Percentiles rank a stretch among this genome's conserved stretches.
These are phyloP conservation scores for Linepithema humile DNA, from an alignment of 1,140 invertebrate genomes.

Conservation along the genomic window DNA sequence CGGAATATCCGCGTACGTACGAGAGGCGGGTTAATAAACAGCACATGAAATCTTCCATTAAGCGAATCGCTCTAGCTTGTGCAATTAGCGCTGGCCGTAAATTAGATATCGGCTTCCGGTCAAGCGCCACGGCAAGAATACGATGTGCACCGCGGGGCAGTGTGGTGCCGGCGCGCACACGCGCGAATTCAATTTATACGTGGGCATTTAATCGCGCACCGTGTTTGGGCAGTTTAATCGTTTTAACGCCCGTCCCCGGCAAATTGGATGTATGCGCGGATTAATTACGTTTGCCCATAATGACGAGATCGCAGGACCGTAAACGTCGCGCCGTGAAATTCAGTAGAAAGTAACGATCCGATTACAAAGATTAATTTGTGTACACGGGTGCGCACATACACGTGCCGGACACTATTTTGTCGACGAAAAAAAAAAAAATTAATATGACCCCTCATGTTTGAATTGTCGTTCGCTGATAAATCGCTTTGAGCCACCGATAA, in stretches of 20 bases:
- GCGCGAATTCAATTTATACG: conserved; percentile 53
- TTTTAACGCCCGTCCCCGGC: conserved; percentile 47
- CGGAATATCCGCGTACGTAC: conserved; percentile 21
- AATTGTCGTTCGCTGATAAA: too few species aligned
- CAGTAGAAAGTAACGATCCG: conserved; percentile 3
- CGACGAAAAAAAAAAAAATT: too few species aligned
- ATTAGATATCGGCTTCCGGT: conserved; percentile 56
- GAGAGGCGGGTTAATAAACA: conserved; percentile 51
- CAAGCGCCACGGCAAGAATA: conserved; percentile 50
- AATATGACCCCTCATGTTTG: too few species aligned
- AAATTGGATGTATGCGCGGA: conserved; percentile 52
- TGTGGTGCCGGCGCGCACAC: background rate
- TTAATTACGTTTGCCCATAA: conserved; percentile 56
- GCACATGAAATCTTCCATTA: conserved; percentile 53
- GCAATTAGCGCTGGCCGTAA: conserved; percentile 52
- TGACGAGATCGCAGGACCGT: conserved; percentile 35
- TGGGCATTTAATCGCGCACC: conserved; percentile 47
- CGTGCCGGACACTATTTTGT: background rate
- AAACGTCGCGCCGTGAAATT: conserved; percentile 33
- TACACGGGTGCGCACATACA: background rate
- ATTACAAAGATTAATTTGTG: conserved; percentile 41
- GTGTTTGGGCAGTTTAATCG: conserved; percentile 54
- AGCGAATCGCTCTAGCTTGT: conserved; percentile 35
- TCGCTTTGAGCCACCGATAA: too few species aligned
- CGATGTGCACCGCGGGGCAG: background rate